Percentiles rank a stretch among this genome's conserved stretches.
Conservation (phyloP, 2,888 invertebrate genomes). For the Belgica antarctica region DNA sequence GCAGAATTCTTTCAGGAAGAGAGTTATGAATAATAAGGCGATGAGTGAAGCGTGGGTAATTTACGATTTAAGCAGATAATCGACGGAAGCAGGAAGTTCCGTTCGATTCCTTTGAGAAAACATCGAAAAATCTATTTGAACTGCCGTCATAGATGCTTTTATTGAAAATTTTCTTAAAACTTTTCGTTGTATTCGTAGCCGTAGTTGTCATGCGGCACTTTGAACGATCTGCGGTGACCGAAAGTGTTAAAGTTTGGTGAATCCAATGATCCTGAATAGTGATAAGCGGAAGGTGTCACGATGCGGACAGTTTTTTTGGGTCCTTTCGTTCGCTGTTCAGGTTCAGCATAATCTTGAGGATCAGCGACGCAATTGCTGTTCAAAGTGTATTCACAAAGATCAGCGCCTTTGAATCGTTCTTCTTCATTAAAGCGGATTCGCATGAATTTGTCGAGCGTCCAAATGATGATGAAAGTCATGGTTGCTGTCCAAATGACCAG, state of each 20-base stretch:
- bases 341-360: no score
- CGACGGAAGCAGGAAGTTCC: conserved; percentile 16
- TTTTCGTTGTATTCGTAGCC: no score
- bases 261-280: no score
- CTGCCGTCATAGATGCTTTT: neutral
- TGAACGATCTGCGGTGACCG: no score
- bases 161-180: neutral
- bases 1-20: neutral
- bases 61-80: conserved; percentile 10
- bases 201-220: no score
- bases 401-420: no score
- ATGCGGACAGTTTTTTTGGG: no score
- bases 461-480: conserved; percentile 66
- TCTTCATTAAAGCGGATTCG: conserved; percentile 74
- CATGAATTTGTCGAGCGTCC: conserved; percentile 68
- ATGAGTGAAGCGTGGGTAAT: neutral
- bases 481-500: conserved; percentile 66
- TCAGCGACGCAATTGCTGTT: no score
- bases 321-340: no score
- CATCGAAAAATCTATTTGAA: neutral
- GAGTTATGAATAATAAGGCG: conserved; percentile 7
- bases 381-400: no score
- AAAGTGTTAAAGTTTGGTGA: no score
- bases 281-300: no score
- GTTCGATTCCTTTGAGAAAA: neutral